Base-by-base conservation (phyloP, 2,888 invertebrate species). In the Nomada goodeniana region DNA sequence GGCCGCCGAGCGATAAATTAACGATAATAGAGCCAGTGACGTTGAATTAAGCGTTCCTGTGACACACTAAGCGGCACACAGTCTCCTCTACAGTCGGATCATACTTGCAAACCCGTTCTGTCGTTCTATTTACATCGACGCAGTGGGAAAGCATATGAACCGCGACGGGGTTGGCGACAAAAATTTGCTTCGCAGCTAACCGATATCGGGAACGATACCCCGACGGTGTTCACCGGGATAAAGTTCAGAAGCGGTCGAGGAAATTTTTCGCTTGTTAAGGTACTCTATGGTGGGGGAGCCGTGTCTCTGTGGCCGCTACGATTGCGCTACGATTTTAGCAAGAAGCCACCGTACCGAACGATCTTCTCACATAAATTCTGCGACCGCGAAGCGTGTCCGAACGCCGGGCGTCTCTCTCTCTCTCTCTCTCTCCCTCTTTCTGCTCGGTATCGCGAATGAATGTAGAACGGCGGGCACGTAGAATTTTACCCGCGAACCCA, bases 91-190 rank as follows among this genome's bases (percentile, higher is more conserved):
- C 36, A 3, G 71, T 42, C 60, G 36, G 76, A 69, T 86, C 83
- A 75, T 86, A 78, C 83, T 83, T 79, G 81, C 78, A 74, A 86
- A 81, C 80, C 78, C 68, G 83, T 86, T 80, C 67, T 65, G 75
- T 83, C 79, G 67, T 63, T 67, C 63, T 50, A 64, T 83, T 77
- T 78, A 72, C 80, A 76, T 80, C 70, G 73, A 47, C 42, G 36
- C 29, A 47, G 44, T 36, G 11, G 70, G 52, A 23, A 18, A 36
- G 63, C 20, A 29, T 47, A 42, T 47, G 79, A 68, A 29, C 63
- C 44, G 52, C 72, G 55, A 50, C 63, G 47, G 20, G 52, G 1
- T 10, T n/a, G 13, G 15, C 18, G 42, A 64, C 78, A 72, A 76
- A 71, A 76, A 71, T 23, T 23, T 76, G 2, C 29, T 10, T 10